These are phyloP conservation scores for Hymenochirus boettgeri DNA, from an alignment of 2,113 vertebrate genomes.

Conservation along the genomic window DNA sequence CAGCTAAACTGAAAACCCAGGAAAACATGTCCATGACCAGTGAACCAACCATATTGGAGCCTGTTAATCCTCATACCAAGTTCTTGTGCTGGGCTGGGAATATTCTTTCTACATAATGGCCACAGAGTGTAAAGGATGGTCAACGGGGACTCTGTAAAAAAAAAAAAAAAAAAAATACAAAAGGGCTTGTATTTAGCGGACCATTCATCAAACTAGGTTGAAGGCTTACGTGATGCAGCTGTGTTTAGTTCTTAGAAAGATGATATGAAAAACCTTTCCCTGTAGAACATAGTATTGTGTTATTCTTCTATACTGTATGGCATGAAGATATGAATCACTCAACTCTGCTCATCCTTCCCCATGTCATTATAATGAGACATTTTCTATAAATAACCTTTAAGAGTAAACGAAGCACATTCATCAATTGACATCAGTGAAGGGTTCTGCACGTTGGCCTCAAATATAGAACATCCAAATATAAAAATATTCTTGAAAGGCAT, in stretches of 20 bases:
- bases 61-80: too few species aligned
- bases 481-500: too few species aligned
- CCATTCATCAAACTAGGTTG: not conserved
- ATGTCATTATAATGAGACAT: slow-evolving; percentile 30
- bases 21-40: too few species aligned
- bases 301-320: not conserved
- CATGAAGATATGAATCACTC: slow-evolving; percentile 23
- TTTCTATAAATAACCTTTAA: slow-evolving; percentile 30
- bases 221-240: not conserved
- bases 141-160: too few species aligned
- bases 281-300: not conserved
- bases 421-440: slow-evolving; percentile 2
- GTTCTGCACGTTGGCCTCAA: too few species aligned
- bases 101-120: too few species aligned
- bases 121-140: too few species aligned
- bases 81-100: too few species aligned
- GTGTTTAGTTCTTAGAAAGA: not conserved
- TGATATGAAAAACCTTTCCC: not conserved
- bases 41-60: too few species aligned
- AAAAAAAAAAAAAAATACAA: too few species aligned
- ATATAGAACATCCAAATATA: too few species aligned
- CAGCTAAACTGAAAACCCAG: too few species aligned
- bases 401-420: slow-evolving; percentile 17
- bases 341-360: slow-evolving; percentile 8
- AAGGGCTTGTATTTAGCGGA: not conserved